A percentile compares a stretch with the other conserved stretches of the same genome.
phyloP scores from a whole-genome alignment of 2,797 vertebrate genomes.

The Pelochelys cantorii region DNA sequence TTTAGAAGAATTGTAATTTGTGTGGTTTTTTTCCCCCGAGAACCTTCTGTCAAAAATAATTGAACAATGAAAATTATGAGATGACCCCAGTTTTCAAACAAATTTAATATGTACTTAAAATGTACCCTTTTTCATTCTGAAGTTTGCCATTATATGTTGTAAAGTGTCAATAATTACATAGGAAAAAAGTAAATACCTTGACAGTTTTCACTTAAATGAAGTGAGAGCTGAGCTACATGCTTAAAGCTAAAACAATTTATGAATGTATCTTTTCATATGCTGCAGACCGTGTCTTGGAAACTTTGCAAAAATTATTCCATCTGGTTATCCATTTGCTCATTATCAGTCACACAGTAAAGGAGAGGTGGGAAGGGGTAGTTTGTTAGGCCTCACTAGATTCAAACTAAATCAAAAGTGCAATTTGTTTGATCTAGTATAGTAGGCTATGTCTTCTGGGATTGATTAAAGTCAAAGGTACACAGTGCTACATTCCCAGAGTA shows the following conservation, averaged over 20 bases:
- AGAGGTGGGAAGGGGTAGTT: not conserved
- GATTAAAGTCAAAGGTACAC: conserved; percentile 46
- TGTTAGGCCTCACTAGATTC: conserved; percentile 42
- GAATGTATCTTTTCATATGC: not conserved
- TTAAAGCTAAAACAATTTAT: not conserved
- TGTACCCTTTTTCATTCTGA: not conserved
- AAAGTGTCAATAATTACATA: not conserved
- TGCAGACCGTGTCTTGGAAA: conserved; percentile 5
- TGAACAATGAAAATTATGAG: not conserved
- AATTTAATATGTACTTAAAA: not conserved
- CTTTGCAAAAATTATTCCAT: conserved; percentile 43
- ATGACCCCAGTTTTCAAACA: not conserved
- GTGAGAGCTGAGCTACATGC: not conserved
- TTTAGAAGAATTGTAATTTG: not conserved
- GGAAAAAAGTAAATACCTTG: not conserved
- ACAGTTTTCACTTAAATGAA: conserved; percentile 28
- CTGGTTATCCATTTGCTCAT: conserved; percentile 55
- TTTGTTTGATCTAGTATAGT: conserved; percentile 49
- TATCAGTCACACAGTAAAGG: conserved; percentile 17
- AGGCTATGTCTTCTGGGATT: conserved; percentile 39
- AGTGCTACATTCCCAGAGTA: conserved; percentile 7
- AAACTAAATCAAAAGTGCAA: conserved; percentile 48
- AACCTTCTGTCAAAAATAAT: not conserved
- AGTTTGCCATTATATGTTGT: not conserved
- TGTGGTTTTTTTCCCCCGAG: not conserved